phyloP scores from a whole-genome alignment of 2,797 vertebrate species.

The Hafferia zeledoni region DNA sequence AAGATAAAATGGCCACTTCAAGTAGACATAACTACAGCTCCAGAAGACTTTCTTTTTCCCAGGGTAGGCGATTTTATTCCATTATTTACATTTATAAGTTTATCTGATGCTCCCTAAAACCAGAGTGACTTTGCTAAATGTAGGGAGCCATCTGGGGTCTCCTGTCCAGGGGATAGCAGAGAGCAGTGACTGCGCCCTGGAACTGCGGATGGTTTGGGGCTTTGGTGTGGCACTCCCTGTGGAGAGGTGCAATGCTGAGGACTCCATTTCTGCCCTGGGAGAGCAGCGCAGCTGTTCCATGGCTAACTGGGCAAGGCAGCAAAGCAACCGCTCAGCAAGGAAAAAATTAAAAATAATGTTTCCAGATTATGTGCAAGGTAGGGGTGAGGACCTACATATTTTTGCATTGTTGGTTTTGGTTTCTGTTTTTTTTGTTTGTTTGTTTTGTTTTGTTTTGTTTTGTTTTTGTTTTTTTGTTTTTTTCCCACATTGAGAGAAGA shows the following conservation, averaged over 20 bases:
- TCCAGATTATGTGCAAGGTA: neutral
- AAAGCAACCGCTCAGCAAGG: neutral
- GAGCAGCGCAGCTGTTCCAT: neutral
- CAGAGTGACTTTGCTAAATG: neutral
- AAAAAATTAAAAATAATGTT: neutral
- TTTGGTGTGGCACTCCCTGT: fast-evolving
- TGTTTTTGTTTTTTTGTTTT: neutral
- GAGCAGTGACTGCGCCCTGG: neutral
- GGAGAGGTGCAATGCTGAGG: fast-evolving
- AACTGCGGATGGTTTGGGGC: neutral
- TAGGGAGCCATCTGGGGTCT: neutral
- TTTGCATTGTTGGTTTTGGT: neutral
- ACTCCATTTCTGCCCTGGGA: neutral
- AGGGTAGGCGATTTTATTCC: neutral
- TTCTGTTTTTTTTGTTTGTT: neutral
- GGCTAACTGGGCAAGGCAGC: neutral
- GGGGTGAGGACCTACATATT: neutral
- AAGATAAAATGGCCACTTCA: neutral
- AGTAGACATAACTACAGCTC: neutral
- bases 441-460: neutral
- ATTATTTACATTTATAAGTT: neutral
- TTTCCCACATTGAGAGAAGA: neutral
- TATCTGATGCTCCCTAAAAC: neutral
- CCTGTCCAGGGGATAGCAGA: neutral
- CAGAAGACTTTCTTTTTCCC: neutral